Evolutionary conservation across 2,888 invertebrate species (phyloP), one percentile per base, ranked within the genome.

Genomic region (Conomelus anceps): DNA sequence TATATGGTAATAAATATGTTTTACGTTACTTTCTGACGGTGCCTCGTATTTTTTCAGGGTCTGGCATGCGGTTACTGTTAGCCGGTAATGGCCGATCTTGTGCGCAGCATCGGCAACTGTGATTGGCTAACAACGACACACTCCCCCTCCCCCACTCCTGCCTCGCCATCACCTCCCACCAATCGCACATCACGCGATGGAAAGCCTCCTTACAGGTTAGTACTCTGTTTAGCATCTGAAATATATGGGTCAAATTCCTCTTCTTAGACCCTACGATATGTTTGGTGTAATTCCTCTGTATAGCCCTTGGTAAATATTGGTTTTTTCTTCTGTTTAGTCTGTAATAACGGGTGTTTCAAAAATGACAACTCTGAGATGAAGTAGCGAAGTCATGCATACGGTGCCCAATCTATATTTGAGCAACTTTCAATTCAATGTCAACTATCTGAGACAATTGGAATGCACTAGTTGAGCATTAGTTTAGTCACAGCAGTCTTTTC

Each of bases 131-230:
- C 93, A 34, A 84, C 89, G 23, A 84, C 88, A 26, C 87, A 85
- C 22, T 93, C 93, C 89, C 63, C 63, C 86, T 34, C 85, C 89
- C 22, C 90, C 87, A 89, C 91, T 88, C 85, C 90, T 41, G 3
- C 63, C 7, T 11, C 63, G 3, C n/a, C 63, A 9, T n/a, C 34
- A 9, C 34, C 34, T 3, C 34, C 34, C 34, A 4, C 34, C 3
- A 34, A 91, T 22, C 91, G 90, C 89, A 91, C 91, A 22, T 90
- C 91, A 13, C 94, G 94, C 92, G 94, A 95, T 92, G 94, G 94
- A 4, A 95, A 95, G 92, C 95, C 95, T 91, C 94, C 95, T 9
- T 95, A 95, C 93, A 95, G 95, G 95, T 94, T 94, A 91, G 92
- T 85, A 23, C 22, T 23, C 22, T 23, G n/a, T 26, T n/a, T 84